phyloP scores from a whole-genome alignment of 2,797 vertebrate species.

The Nyctalus aviator region DNA sequence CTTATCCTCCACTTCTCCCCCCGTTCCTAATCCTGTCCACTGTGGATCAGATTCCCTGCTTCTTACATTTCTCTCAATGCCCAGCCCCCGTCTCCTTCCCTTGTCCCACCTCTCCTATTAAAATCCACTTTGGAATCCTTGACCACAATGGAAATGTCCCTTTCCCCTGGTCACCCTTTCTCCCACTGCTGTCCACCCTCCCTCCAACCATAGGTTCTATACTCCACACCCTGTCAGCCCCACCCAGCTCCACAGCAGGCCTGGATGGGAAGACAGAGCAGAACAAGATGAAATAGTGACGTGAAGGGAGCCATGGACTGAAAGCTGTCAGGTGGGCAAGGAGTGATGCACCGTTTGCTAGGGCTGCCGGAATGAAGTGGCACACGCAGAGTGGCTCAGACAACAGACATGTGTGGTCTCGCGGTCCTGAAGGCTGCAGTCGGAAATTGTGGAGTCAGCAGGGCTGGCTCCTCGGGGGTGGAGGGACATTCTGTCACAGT shows the following conservation, averaged over 20 bases:
- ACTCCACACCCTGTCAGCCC: neutral
- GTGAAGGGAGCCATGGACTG: neutral
- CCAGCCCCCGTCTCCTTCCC: no score
- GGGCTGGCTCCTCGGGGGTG: neutral
- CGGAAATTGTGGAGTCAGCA: neutral
- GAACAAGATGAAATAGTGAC: fast-evolving
- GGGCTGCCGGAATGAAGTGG: neutral
- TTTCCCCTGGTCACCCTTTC: neutral
- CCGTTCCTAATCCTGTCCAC: no score
- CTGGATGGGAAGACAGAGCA: neutral
- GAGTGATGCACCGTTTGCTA: neutral
- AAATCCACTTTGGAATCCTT: neutral
- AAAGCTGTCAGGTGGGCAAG: fast-evolving
- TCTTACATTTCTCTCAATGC: neutral
- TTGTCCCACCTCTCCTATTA: neutral
- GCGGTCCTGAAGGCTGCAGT: neutral
- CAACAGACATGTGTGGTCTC: neutral
- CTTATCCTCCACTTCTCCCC: neutral
- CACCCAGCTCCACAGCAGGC: fast-evolving
- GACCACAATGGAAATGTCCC: neutral
- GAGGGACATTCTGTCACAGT: no score
- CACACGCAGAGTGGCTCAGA: neutral
- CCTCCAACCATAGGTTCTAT: neutral
- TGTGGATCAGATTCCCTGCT: neutral
- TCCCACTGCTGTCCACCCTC: neutral